phyloP scores from a whole-genome alignment of 1,140 invertebrate genomes.

The Pachyrhynchus sulphureomaculatus region DNA sequence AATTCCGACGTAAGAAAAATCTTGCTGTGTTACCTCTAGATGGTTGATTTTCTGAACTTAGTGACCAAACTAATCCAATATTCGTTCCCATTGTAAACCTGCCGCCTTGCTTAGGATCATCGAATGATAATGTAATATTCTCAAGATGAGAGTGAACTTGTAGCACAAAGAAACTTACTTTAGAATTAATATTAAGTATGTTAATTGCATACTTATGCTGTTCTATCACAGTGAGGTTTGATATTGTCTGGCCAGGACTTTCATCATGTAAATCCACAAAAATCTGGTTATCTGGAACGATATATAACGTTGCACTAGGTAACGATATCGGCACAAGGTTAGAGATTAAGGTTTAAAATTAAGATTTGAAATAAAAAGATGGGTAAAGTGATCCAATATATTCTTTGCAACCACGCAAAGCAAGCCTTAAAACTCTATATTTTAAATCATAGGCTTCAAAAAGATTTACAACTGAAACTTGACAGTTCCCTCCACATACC shows the following conservation, averaged over 20 bases:
- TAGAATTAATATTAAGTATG: slow-evolving; percentile 54
- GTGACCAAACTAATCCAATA: slow-evolving; percentile 58
- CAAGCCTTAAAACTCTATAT: too few relatives aligned
- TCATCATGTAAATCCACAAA: too few relatives aligned
- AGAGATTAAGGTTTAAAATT: too few relatives aligned
- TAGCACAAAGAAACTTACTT: slow-evolving; percentile 61
- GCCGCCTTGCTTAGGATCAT: slow-evolving; percentile 14
- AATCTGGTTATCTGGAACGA: too few relatives aligned
- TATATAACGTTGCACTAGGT: too few relatives aligned
- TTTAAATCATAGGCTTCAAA: too few relatives aligned
- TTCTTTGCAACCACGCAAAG: too few relatives aligned
- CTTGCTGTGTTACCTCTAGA: slow-evolving; percentile 23
- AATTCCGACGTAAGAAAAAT: slow-evolving; percentile 41
- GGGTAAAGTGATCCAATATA: too few relatives aligned
- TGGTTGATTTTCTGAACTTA: neutral
- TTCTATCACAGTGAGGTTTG: slow-evolving; percentile 5
- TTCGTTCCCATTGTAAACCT: slow-evolving; percentile 58
- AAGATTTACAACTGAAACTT: too few relatives aligned
- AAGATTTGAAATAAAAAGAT: too few relatives aligned
- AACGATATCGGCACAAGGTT: too few relatives aligned
- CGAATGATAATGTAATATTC: slow-evolving; percentile 63
- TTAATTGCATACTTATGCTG: slow-evolving; percentile 46
- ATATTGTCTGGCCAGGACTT: neutral
- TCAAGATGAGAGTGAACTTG: slow-evolving; percentile 66
- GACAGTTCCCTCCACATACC: too few relatives aligned